Conservation (phyloP, 2,797 vertebrate genomes). For the Anabas testudineus region DNA sequence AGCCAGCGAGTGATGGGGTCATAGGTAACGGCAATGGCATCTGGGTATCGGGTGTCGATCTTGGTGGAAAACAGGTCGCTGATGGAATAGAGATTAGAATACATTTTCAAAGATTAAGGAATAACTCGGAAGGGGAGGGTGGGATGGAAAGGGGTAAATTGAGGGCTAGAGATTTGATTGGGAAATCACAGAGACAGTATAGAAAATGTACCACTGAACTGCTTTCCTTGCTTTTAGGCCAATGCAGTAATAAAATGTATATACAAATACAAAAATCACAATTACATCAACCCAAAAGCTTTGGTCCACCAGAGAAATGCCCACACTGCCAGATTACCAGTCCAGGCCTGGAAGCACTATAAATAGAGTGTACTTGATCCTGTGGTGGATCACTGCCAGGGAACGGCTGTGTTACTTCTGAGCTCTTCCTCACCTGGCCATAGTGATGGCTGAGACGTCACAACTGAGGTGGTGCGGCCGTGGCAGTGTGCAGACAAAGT, state of each 20-base stretch:
- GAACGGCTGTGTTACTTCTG: slow-evolving; percentile 10
- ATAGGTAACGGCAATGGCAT: slow-evolving; percentile 90
- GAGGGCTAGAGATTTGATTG: no score
- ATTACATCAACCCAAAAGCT: no score
- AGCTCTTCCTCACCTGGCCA: slow-evolving; percentile 87
- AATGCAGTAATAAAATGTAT: no score
- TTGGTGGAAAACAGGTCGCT: slow-evolving; percentile 87
- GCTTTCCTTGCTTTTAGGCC: no score
- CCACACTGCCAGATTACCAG: no score
- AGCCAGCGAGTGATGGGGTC: slow-evolving; percentile 92
- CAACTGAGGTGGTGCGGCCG: slow-evolving; percentile 90
- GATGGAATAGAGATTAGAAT: slow-evolving; percentile 25
- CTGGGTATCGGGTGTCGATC: slow-evolving; percentile 87
- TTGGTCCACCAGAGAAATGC: no score
- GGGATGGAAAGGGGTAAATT: no score
- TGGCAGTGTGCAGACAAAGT: slow-evolving; percentile 91
- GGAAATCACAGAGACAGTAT: no score
- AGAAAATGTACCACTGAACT: no score
- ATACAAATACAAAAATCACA: no score
- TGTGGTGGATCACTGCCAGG: slow-evolving; percentile 36
- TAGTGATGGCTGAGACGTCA: slow-evolving; percentile 86
- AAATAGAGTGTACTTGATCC: slow-evolving; percentile 52
- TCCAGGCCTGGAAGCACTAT: slow-evolving; percentile 33
- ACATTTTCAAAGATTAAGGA: background rate
- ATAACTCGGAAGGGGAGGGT: no score